Evolutionary conservation across 2,888 invertebrate genomes (phyloP), one percentile per base, ranked within the genome.

Genomic region (Chymomyza procnemis): DNA sequence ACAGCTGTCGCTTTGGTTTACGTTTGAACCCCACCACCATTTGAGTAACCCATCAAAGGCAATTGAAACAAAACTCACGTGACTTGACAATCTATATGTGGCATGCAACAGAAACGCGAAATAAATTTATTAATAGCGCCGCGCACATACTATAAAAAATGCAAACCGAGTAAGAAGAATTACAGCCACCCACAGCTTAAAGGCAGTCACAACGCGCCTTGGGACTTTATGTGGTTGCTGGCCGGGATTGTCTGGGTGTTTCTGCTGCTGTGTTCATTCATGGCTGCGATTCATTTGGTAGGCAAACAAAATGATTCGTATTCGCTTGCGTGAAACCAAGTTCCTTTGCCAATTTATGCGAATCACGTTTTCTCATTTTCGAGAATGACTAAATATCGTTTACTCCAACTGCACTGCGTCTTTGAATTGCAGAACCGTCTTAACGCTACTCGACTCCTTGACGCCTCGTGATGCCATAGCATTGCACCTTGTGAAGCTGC

Each of bases 311-410:
- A 72, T 81, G 75, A 77, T 83, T 79, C 80, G 65, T 70, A 78
- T 71, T 75, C 56, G 69, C 68, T 73, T 73, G 76, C 80, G 76
- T 76, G 76, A 67, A 66, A 66, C 67, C 69, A 77, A 70, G 69
- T 59, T 54, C 64, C n/a, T 22, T 50, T 9, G 48, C 75, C 85
- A 85, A 88, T 89, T 88, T 87, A 89, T 89, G 88, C 89, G 81
- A 82, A 82, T 88, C 89, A 89, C 89, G 89, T 89, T 88, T 87
- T 88, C 88, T 79, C 89, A 89, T 89, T 89, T 88, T 88, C 81
- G 82, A 81, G 88, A 89, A 88, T 88, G 89, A 88, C 88, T 89
- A 89, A 89, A 89, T 89, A 89, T 89, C 89, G 87, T 80, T 89
- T 89, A 88, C 88, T 77, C 75, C 77, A 76, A 76, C 86, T 78